Conservation (phyloP, 2,113 vertebrate genomes). For the Solea senegalensis region DNA sequence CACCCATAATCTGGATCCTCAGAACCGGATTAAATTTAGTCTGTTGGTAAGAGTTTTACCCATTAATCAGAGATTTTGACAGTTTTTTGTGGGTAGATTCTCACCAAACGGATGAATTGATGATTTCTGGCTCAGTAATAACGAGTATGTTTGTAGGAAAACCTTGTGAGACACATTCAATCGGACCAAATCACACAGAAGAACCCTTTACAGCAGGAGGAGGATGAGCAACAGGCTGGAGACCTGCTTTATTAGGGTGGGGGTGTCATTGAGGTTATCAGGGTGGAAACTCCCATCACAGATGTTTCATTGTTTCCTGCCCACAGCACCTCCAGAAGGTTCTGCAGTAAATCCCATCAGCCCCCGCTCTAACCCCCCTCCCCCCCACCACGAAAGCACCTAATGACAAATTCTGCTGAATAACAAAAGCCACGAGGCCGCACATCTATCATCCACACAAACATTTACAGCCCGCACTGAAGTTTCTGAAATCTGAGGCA, state of each 20-base stretch:
- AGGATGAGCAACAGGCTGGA: neutral
- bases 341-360: constrained; percentile 26
- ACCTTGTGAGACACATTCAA: too few relatives aligned
- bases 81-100: too few relatives aligned
- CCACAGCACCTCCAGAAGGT: constrained; percentile 57
- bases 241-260: neutral
- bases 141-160: too few relatives aligned
- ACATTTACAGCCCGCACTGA: neutral
- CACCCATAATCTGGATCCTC: too few relatives aligned
- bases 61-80: too few relatives aligned
- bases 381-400: constrained; percentile 30
- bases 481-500: neutral
- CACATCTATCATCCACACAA: constrained; percentile 17
- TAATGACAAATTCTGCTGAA: constrained; percentile 10
- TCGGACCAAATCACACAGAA: too few relatives aligned
- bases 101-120: too few relatives aligned
- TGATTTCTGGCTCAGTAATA: too few relatives aligned
- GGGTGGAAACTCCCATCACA: constrained; percentile 57
- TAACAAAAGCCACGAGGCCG: constrained; percentile 29
- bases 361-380: neutral
- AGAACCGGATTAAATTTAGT: too few relatives aligned
- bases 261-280: constrained; percentile 42
- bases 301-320: constrained; percentile 64
- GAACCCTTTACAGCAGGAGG: neutral
- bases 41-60: too few relatives aligned